Conservation (phyloP, 1,140 invertebrate species). For the Bombus impatiens region DNA sequence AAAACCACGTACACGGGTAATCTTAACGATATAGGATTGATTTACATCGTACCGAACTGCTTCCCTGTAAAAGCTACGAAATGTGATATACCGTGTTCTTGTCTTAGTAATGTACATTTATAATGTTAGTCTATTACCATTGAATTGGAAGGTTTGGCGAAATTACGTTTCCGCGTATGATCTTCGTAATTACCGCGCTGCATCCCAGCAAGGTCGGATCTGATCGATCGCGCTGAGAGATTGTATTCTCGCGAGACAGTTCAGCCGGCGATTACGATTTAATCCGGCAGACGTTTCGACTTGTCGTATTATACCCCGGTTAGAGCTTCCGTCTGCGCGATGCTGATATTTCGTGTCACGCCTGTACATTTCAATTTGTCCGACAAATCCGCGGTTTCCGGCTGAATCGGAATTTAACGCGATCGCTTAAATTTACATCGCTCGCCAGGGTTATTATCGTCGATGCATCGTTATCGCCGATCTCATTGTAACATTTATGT, state of each 20-base stretch:
- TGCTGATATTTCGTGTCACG: conserved; percentile 40
- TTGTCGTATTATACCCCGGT: conserved; percentile 32
- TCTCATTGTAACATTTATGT: conserved; percentile 22
- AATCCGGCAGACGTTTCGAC: conserved; percentile 54
- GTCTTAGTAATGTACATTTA: no score
- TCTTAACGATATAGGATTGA: no score
- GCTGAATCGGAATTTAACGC: conserved; percentile 30
- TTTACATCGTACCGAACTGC: no score
- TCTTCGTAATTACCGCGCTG: neutral
- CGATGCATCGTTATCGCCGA: neutral
- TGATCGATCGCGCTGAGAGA: conserved; percentile 70
- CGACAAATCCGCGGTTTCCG: conserved; percentile 30
- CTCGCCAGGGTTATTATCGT: conserved; percentile 4
- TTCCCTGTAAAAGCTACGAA: no score
- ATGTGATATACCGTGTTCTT: no score
- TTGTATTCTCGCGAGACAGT: conserved; percentile 54
- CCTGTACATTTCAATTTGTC: conserved; percentile 16
- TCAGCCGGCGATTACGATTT: conserved; percentile 63
- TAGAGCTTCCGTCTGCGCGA: conserved; percentile 9
- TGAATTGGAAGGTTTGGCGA: no score
- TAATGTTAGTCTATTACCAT: no score
- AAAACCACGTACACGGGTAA: no score
- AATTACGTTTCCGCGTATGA: neutral
- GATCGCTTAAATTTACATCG: conserved; percentile 40
- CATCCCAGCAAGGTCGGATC: conserved; percentile 56